Evolutionary conservation across 2,797 vertebrate genomes (phyloP).

Genomic region (Rhynchotus rufescens): DNA sequence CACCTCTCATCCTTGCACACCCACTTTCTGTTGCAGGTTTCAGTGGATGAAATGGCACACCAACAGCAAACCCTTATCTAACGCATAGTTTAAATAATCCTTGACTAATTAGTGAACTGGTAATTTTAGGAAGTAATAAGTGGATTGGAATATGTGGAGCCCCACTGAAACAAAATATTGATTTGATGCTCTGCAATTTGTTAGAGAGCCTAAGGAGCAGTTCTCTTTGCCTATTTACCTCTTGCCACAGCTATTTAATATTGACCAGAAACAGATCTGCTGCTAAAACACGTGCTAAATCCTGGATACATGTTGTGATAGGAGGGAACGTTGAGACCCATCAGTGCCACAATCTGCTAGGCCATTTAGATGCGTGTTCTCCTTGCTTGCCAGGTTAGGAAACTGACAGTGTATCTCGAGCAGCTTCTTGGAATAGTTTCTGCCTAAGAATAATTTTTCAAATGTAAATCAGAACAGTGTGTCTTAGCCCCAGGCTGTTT

Average conservation of each 20-base stretch:
- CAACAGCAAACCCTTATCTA: background rate
- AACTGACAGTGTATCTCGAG: background rate
- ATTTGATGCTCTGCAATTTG: slow-evolving; percentile 42
- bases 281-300: background rate
- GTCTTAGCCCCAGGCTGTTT: background rate
- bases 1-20: background rate
- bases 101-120: slow-evolving; percentile 54
- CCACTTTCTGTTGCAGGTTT: background rate
- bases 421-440: background rate
- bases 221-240: slow-evolving; percentile 3
- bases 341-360: background rate
- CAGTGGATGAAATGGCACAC: background rate
- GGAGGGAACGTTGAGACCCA: background rate
- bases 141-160: slow-evolving; percentile 14
- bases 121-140: slow-evolving; percentile 53
- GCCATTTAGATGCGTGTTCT: background rate
- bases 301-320: background rate
- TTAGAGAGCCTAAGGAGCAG: slow-evolving; percentile 19
- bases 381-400: background rate
- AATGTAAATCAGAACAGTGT: background rate
- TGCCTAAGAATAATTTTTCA: background rate
- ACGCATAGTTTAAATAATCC: slow-evolving; percentile 58
- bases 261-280: slow-evolving; percentile 21
- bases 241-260: slow-evolving; percentile 38
- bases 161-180: slow-evolving; percentile 27